These are phyloP conservation scores for Varanus komodoensis DNA, from an alignment of 2,113 vertebrate species.

Conservation along the genomic window DNA sequence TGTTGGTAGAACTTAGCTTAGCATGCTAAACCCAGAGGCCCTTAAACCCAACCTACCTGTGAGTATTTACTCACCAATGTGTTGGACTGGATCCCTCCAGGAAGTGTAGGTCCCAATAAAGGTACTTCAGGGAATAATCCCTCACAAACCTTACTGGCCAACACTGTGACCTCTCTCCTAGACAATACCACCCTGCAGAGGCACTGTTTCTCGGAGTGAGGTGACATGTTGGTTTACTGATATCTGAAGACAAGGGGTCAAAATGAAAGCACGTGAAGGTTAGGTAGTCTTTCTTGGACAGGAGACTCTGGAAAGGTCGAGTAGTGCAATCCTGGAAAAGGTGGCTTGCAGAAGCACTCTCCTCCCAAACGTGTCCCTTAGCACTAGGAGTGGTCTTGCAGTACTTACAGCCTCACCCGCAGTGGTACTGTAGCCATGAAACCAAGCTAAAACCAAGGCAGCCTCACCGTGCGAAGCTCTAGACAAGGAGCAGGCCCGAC, in stretches of 20 bases:
- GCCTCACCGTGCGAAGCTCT: background rate
- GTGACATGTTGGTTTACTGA: slow-evolving; percentile 68
- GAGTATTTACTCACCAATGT: slow-evolving; percentile 73
- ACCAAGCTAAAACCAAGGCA: slow-evolving; percentile 24
- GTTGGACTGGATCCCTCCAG: slow-evolving; percentile 70
- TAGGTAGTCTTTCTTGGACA: slow-evolving; percentile 43
- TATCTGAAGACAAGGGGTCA: slow-evolving; percentile 33
- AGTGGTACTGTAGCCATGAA: slow-evolving; percentile 22
- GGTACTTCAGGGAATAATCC: slow-evolving; percentile 65
- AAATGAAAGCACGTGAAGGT: slow-evolving; percentile 47
- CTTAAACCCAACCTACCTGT: slow-evolving; percentile 75
- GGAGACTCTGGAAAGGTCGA: slow-evolving; percentile 28
- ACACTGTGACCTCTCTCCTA: slow-evolving; percentile 67
- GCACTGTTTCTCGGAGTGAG: slow-evolving; percentile 69
- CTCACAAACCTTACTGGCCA: slow-evolving; percentile 66
- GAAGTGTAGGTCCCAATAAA: slow-evolving; percentile 69
- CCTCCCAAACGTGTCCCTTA: slow-evolving; percentile 47
- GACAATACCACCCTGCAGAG: slow-evolving; percentile 65
- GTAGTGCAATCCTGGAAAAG: slow-evolving; percentile 35
- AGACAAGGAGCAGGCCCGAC: background rate
- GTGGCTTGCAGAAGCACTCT: slow-evolving; percentile 46
- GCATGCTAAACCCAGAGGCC: slow-evolving; percentile 62
- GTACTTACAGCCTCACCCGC: slow-evolving; percentile 28
- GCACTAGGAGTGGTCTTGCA: slow-evolving; percentile 51
- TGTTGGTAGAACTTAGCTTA: slow-evolving; percentile 48